phyloP scores from a whole-genome alignment of 2,113 vertebrate genomes.

The Paradoxurus hermaphroditus region DNA sequence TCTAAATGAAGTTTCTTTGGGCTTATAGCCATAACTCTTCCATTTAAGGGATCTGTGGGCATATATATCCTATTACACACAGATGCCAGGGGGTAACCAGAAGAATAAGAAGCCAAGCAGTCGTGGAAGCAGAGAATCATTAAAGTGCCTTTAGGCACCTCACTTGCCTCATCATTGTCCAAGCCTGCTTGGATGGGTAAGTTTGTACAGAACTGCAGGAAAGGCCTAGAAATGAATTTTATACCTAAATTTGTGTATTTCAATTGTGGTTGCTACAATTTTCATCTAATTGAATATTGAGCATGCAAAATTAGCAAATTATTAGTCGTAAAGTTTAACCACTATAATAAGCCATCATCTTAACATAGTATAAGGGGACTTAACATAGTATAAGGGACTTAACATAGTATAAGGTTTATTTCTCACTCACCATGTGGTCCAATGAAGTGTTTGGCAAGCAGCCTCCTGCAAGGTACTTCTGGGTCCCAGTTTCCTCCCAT shows the following conservation, averaged over 20 bases:
- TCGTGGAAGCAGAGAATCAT: neutral
- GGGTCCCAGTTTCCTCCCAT: neutral
- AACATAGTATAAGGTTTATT: neutral
- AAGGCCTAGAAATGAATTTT: neutral
- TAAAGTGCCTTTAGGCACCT: neutral
- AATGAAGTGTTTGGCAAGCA: neutral
- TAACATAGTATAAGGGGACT: too few relatives aligned
- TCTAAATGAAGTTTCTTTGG: neutral
- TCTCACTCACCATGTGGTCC: neutral
- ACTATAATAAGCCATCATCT: neutral
- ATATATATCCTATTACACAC: neutral
- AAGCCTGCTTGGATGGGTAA: neutral
- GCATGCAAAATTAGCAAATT: neutral
- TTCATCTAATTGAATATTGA: neutral
- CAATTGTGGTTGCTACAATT: neutral
- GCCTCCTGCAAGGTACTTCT: neutral
- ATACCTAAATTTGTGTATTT: neutral
- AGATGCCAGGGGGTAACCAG: neutral
- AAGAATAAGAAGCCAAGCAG: neutral
- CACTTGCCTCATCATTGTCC: neutral
- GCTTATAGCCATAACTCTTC: neutral
- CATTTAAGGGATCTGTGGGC: neutral
- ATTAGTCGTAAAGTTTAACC: slow-evolving; percentile 8
- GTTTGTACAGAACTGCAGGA: neutral
- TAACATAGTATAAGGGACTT: neutral